Conservation (phyloP, 2,888 invertebrate genomes). For the Lomographa bimaculata region DNA sequence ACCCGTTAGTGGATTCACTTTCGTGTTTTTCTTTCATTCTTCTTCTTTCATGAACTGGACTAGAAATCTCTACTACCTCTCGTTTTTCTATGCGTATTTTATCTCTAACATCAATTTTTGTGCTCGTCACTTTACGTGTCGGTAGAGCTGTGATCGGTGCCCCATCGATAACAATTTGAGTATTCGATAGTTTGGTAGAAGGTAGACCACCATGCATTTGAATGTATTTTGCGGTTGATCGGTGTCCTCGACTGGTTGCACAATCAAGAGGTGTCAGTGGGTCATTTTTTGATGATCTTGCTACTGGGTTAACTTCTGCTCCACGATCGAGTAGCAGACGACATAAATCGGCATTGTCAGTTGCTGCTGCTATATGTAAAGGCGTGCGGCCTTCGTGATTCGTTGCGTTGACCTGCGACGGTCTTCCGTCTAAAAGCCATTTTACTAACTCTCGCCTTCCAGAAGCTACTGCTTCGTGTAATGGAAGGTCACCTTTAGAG, state of each 20-base stretch:
- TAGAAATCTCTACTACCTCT: conserved; percentile 76
- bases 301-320: conserved; percentile 93
- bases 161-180: conserved; percentile 72
- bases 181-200: conserved; percentile 86
- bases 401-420: conserved; percentile 92
- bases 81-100: conserved; percentile 78
- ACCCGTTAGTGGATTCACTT: conserved; percentile 66
- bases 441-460: conserved; percentile 94
- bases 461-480: conserved; percentile 98
- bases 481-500: conserved; percentile 96
- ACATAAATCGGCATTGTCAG: conserved; percentile 97
- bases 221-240: conserved; percentile 96
- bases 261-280: conserved; percentile 96
- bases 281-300: conserved; percentile 92
- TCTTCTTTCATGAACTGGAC: conserved; percentile 62
- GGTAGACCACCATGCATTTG: conserved; percentile 95
- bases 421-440: conserved; percentile 93
- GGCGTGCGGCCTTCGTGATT: conserved; percentile 97
- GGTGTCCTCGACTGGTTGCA: conserved; percentile 92
- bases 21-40: conserved; percentile 49
- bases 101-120: conserved; percentile 77
- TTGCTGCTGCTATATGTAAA: conserved; percentile 96
- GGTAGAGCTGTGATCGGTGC: conserved; percentile 72
- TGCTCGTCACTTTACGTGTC: conserved; percentile 75
- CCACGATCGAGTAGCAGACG: conserved; percentile 92